Evolutionary conservation across 2,888 invertebrate genomes (phyloP).

Genomic region (Gortyna flavago): DNA sequence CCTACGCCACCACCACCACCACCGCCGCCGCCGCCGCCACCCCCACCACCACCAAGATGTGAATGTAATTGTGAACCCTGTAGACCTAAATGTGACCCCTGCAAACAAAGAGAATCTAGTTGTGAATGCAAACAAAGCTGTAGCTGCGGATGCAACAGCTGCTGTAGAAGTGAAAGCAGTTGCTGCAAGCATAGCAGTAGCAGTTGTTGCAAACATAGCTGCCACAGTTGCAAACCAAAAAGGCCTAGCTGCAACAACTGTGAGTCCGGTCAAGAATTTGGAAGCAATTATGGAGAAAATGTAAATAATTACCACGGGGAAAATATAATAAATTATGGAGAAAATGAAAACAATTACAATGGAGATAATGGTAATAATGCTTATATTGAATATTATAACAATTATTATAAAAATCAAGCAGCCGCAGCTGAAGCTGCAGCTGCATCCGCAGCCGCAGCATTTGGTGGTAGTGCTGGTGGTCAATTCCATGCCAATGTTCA

Average conservation of each 20-base stretch:
- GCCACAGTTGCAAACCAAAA: conserved; percentile 7
- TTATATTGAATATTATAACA: conserved; percentile 24
- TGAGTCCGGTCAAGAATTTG: not conserved
- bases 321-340: not conserved
- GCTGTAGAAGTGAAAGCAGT: conserved; percentile 3
- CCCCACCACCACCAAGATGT: not conserved
- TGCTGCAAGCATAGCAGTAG: conserved; percentile 10
- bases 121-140: conserved; percentile 21
- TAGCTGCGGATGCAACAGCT: conserved; percentile 10
- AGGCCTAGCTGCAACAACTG: not conserved
- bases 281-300: not conserved
- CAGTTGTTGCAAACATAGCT: conserved; percentile 5
- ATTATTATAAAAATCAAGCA: conserved; percentile 22
- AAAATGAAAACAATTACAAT: not conserved
- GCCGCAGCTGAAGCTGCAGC: not conserved
- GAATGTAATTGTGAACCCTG: conserved; percentile 10
- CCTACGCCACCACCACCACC: not conserved
- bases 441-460: not conserved
- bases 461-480: not conserved
- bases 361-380: not conserved
- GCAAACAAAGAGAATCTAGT: conserved; percentile 1
- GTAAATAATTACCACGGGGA: not conserved
- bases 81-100: conserved; percentile 12
- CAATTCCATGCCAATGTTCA: not conserved
- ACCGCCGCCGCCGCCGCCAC: not conserved